These are phyloP conservation scores for Tympanuchus pallidicinctus DNA, from an alignment of 2,113 vertebrate genomes.

Conservation along the genomic window DNA sequence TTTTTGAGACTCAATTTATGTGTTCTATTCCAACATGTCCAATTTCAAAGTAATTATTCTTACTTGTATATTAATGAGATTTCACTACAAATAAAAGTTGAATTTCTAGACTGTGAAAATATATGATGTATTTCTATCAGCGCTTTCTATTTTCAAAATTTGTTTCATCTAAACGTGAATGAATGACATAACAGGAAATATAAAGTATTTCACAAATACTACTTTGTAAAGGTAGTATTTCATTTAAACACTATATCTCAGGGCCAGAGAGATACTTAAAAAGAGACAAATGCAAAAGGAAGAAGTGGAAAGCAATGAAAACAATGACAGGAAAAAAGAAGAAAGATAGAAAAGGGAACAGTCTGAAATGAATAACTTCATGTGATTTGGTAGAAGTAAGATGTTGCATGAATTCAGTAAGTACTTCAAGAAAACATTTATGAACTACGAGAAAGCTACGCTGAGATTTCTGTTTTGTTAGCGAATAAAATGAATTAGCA, in stretches of 20 bases:
- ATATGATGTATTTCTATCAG: accelerated
- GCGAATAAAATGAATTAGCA: neutral
- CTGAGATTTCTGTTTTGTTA: neutral
- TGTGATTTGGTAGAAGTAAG: neutral
- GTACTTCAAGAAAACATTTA: neutral
- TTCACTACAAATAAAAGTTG: neutral
- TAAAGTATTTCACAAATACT: neutral
- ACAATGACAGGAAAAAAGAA: neutral
- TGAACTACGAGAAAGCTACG: neutral
- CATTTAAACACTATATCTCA: neutral
- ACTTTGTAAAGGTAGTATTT: neutral
- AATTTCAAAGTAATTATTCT: neutral
- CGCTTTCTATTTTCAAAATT: neutral
- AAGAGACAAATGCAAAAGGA: neutral
- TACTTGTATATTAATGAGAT: neutral
- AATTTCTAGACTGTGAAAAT: neutral
- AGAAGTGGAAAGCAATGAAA: accelerated
- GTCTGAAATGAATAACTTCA: neutral
- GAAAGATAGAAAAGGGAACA: neutral
- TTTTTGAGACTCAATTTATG: neutral
- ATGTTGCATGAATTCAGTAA: neutral
- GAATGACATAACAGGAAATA: neutral
- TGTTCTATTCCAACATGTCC: neutral
- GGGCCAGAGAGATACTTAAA: neutral
- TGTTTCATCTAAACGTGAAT: neutral